phyloP scores from a whole-genome alignment of 2,113 vertebrate genomes.

The Cyanocitta stelleri region DNA sequence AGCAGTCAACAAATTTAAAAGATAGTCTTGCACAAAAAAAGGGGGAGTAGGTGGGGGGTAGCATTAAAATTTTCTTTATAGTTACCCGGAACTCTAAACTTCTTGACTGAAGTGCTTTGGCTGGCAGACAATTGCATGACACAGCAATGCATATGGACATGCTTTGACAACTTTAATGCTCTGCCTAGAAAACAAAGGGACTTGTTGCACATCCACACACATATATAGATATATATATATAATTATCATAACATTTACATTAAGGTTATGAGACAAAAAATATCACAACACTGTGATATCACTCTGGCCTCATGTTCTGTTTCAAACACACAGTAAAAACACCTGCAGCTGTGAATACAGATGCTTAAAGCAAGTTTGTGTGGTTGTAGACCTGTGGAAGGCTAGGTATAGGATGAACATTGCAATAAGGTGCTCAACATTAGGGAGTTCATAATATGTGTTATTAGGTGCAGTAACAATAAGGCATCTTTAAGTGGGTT shows the following conservation, averaged over 20 bases:
- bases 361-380: neutral
- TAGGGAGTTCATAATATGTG: neutral
- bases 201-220: neutral
- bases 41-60: accelerated
- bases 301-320: neutral
- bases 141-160: neutral
- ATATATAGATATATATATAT: neutral
- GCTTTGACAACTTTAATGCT: neutral
- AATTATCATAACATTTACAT: neutral
- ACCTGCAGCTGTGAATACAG: neutral
- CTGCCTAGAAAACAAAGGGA: neutral
- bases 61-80: neutral
- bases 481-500: neutral
- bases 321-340: neutral
- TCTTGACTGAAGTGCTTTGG: neutral
- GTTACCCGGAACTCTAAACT: neutral
- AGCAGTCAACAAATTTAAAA: neutral
- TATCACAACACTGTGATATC: neutral
- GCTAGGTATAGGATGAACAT: neutral
- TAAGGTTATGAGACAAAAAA: neutral
- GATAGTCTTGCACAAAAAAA: neutral
- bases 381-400: neutral
- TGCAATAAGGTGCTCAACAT: neutral
- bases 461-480: neutral
- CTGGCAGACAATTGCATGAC: neutral